Conservation (phyloP, 2,888 invertebrate species). For the Drosophila vallismaia region DNA sequence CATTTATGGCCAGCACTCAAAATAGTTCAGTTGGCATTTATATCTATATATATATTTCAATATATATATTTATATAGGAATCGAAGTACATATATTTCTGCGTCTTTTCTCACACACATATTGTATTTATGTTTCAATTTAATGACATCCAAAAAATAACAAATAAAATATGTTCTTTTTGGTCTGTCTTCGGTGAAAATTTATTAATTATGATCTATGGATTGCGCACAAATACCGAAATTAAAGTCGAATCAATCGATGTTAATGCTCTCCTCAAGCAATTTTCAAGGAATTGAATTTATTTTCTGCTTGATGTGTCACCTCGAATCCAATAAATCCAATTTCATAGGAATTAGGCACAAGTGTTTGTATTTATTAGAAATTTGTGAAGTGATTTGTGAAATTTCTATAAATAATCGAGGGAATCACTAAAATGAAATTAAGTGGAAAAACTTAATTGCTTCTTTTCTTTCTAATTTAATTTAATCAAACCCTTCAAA, state of each 20-base stretch:
- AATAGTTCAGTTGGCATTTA: slow-evolving; percentile 30
- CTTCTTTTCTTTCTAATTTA: too few species aligned
- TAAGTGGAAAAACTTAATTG: too few species aligned
- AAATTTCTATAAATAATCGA: slow-evolving; percentile 1
- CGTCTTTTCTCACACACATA: slow-evolving; percentile 16
- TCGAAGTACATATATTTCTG: slow-evolving; percentile 6
- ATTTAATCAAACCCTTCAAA: neutral
- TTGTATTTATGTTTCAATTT: slow-evolving; percentile 51
- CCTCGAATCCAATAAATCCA: neutral
- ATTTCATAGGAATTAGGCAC: neutral
- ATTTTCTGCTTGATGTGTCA: neutral
- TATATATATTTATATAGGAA: slow-evolving; percentile 3
- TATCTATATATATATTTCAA: slow-evolving; percentile 3
- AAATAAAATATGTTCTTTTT: slow-evolving; percentile 5
- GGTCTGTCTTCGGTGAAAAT: slow-evolving; percentile 39
- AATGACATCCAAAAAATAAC: slow-evolving; percentile 55
- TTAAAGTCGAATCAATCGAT: neutral
- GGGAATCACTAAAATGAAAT: neutral
- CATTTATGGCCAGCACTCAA: slow-evolving; percentile 50
- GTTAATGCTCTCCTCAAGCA: neutral
- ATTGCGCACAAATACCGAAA: neutral
- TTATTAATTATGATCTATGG: slow-evolving; percentile 65
- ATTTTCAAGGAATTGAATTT: neutral
- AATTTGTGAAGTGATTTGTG: slow-evolving; percentile 1
- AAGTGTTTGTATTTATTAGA: slow-evolving; percentile 1